phyloP scores from a whole-genome alignment of 2,888 invertebrate species.

The Odontomyia ornata region DNA sequence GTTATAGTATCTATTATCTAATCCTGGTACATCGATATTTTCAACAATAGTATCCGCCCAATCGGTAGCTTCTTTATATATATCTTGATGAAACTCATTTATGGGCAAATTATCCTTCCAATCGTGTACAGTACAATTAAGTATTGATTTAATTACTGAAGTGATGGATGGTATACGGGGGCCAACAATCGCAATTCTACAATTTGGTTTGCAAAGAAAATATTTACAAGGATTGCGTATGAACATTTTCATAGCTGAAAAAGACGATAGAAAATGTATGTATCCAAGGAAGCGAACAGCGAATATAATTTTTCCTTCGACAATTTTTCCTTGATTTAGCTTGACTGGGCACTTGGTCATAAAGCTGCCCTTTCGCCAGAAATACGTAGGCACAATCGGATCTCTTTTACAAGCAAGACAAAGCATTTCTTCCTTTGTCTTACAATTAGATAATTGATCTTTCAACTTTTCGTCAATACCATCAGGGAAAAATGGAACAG shows the following conservation, averaged over 20 bases:
- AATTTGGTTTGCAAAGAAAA: constrained; percentile 67
- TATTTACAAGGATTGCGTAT: constrained; percentile 71
- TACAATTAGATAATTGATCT: constrained; percentile 51
- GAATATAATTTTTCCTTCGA: constrained; percentile 67
- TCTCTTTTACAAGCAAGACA: constrained; percentile 51
- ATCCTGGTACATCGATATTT: neutral
- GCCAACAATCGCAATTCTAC: constrained; percentile 70
- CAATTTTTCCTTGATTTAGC: constrained; percentile 67
- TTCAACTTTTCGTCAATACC: neutral
- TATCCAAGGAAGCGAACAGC: constrained; percentile 71
- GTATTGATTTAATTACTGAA: neutral
- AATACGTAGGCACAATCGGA: constrained; percentile 58
- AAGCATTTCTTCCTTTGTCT: neutral
- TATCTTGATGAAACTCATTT: neutral
- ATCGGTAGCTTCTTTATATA: constrained; percentile 1
- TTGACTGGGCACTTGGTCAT: constrained; percentile 72
- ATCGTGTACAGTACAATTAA: neutral
- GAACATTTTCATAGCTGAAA: constrained; percentile 67
- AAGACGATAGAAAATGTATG: constrained; percentile 69
- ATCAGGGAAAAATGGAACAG: constrained; percentile 55
- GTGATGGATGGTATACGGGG: neutral
- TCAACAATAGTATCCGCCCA: neutral
- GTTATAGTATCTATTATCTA: neutral
- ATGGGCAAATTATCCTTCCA: neutral
- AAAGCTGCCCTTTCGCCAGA: constrained; percentile 69